Evolutionary conservation across 2,797 vertebrate genomes (phyloP), one percentile per base, ranked within the genome.

Genomic region (Ficedula albicollis): DNA sequence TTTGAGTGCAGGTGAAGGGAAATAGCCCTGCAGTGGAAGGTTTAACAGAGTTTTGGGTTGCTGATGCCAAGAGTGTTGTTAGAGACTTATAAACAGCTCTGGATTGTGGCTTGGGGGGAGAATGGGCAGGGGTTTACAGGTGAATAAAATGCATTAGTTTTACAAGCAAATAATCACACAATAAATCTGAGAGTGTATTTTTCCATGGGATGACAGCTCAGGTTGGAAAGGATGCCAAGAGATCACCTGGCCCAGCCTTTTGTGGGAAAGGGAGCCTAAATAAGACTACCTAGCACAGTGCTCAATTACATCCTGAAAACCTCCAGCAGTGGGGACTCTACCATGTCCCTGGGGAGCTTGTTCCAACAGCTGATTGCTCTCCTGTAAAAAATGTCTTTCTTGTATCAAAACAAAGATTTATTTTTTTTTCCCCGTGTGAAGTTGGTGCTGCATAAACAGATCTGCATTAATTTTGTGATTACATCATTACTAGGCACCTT

Each of bases 101-200:
- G 39, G 10, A 63, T 41, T 77, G 72, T 83, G 84, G 41, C 58
- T 90, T 44, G 5, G 11, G 51, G 51, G 48, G 63, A 63, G n/a
- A 80, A 60, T 3, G 19, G 38, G 43, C 14, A 27, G 55, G 49
- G 66, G 70, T 94, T 95, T 93, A 79, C 56, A 90, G 81, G 93
- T 95, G 56, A 84, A 84, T 63, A 84, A 93, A 94, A 70, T 48
- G 30, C 32, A 52, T 90, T 79, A 16, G 36, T 83, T 94, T 94
- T 94, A 80, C 78, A 72, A 79, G 84, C 54, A 77, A 59, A 63
- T 94, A 80, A 85, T 67, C 56, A 80, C 2, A 5, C 66, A 82
- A 23, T 89, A 92, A 95, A 87, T 22, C 54, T 48, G 44, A 56
- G 85, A 80, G 67, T 6, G 22, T 9, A 0, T 75, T 85, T 75